phyloP scores from a whole-genome alignment of 2,888 invertebrate species.

The Rhingia campestris region DNA sequence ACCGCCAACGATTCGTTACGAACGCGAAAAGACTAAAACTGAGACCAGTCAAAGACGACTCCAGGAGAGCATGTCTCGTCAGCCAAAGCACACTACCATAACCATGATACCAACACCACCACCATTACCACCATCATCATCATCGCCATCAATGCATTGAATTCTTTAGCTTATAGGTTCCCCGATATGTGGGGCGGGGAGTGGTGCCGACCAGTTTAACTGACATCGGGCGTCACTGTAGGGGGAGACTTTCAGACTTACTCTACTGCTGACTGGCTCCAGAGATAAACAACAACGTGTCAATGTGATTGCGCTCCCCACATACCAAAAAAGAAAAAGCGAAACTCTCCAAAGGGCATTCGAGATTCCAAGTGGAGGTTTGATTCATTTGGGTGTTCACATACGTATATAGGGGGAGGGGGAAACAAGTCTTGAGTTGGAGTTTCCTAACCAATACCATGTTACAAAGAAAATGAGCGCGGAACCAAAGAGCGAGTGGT shows the following conservation, averaged over 20 bases:
- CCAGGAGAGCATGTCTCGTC: slow-evolving; percentile 62
- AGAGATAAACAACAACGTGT: slow-evolving; percentile 19
- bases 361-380: slow-evolving; percentile 34
- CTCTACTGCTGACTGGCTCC: not conserved
- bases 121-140: slow-evolving; percentile 21
- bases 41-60: slow-evolving; percentile 74
- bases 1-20: slow-evolving; percentile 78
- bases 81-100: slow-evolving; percentile 8
- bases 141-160: slow-evolving; percentile 16
- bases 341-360: slow-evolving; percentile 63
- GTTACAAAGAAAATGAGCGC: slow-evolving; percentile 16
- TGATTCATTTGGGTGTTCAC: slow-evolving; percentile 44
- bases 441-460: slow-evolving; percentile 55
- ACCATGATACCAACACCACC: slow-evolving; percentile 18
- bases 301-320: slow-evolving; percentile 28
- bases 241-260: slow-evolving; percentile 19
- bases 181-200: slow-evolving; percentile 11
- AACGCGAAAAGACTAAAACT: slow-evolving; percentile 80
- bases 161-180: slow-evolving; percentile 32
- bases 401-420: not conserved
- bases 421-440: slow-evolving; percentile 63
- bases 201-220: slow-evolving; percentile 35
- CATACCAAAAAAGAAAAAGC: not conserved
- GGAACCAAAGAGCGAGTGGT: slow-evolving; percentile 25
- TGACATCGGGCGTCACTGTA: slow-evolving; percentile 25